Percentiles rank a stretch among this genome's conserved stretches.
Evolutionary conservation across 2,888 invertebrate genomes (phyloP).

Genomic region (Ligdia adustata): DNA sequence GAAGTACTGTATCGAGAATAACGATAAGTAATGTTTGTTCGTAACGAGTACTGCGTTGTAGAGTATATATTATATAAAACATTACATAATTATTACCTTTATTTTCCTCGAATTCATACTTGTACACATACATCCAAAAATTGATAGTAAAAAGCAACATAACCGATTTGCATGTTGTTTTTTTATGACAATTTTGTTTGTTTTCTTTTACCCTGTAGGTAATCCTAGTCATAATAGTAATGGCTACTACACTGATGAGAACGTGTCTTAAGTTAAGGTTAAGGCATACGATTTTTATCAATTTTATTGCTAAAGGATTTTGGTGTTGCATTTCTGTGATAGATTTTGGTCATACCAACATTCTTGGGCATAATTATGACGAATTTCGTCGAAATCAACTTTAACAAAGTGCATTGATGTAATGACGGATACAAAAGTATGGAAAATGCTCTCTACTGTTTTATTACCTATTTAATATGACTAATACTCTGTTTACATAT

Average conservation of each 20-base stretch:
- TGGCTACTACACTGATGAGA: neutral
- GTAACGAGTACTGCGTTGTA: slow-evolving; percentile 81
- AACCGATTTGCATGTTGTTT: slow-evolving; percentile 78
- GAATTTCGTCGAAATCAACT: neutral
- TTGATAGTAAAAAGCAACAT: slow-evolving; percentile 84
- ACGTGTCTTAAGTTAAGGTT: neutral
- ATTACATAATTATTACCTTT: slow-evolving; percentile 76
- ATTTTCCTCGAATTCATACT: slow-evolving; percentile 82
- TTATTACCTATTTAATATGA: slow-evolving; percentile 1
- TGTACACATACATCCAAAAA: slow-evolving; percentile 83
- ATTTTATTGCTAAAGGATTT: neutral
- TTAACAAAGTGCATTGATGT: neutral
- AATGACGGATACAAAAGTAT: neutral
- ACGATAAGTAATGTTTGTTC: slow-evolving; percentile 81
- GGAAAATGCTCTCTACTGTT: slow-evolving; percentile 11
- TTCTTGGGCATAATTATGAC: neutral
- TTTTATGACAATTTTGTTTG: slow-evolving; percentile 44
- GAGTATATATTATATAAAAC: slow-evolving; percentile 79
- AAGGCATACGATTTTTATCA: too few relatives aligned
- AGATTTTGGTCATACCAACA: neutral
- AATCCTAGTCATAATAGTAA: slow-evolving; percentile 2
- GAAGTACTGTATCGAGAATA: slow-evolving; percentile 77
- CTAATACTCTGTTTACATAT: slow-evolving; percentile 6
- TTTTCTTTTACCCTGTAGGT: slow-evolving; percentile 45
- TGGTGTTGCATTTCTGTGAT: neutral